phyloP scores from a whole-genome alignment of 2,113 vertebrate species.

The Thryonomys swinderianus region DNA sequence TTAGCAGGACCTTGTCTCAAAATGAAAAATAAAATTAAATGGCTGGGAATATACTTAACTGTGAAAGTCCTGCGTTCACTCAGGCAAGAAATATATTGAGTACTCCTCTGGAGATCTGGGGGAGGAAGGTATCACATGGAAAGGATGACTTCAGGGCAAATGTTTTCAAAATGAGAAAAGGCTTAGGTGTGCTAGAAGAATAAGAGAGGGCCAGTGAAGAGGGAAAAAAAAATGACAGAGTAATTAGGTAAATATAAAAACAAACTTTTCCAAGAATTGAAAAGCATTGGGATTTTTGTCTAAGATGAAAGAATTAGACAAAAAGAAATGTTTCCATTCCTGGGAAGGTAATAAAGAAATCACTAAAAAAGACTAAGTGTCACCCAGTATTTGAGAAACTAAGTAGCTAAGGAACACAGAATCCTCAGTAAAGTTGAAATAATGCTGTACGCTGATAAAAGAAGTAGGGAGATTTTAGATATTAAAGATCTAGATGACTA shows the following conservation, averaged over 20 bases:
- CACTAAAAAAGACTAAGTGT: not conserved
- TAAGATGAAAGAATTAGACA: not conserved
- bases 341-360: not conserved
- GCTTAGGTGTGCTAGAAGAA: not conserved
- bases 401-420: not conserved
- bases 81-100: not conserved
- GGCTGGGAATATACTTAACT: not conserved
- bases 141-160: not conserved
- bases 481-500: not conserved
- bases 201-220: not conserved
- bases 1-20: not conserved
- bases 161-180: not conserved
- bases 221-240: not conserved
- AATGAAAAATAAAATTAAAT: not conserved
- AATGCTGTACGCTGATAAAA: not conserved
- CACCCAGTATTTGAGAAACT: not conserved
- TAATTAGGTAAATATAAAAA: not conserved
- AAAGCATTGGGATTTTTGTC: not conserved
- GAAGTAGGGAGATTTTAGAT: conserved; percentile 16
- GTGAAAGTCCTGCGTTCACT: not conserved
- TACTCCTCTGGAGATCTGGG: not conserved
- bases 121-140: not conserved
- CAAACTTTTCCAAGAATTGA: not conserved
- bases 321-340: not conserved
- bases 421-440: conserved; percentile 3